Evolutionary conservation across 2,888 invertebrate genomes (phyloP).

Genomic region (Incurvaria masculella): DNA sequence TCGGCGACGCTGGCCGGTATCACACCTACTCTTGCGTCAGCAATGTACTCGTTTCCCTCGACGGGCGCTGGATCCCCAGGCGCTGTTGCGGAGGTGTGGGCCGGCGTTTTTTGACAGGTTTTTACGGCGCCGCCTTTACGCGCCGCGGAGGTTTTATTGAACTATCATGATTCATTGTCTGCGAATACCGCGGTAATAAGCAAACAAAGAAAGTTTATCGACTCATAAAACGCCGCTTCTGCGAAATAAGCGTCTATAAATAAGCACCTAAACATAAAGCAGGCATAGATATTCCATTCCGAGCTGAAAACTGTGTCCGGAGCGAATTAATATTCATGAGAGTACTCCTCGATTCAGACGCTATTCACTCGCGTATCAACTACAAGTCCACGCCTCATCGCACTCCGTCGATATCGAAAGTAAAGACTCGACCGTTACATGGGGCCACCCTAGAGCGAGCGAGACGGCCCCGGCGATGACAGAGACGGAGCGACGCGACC

Average conservation of each 20-base stretch:
- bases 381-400: neutral
- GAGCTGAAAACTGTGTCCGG: neutral
- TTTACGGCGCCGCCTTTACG: neutral
- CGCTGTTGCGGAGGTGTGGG: neutral
- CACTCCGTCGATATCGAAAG: neutral
- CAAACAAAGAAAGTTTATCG: neutral
- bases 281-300: too few relatives aligned
- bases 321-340: neutral
- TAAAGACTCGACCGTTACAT: neutral
- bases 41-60: neutral
- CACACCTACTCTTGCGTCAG: neutral
- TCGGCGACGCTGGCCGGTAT: neutral
- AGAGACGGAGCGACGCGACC: constrained; percentile 2
- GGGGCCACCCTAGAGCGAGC: neutral
- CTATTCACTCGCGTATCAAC: neutral
- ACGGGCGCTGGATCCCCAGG: neutral
- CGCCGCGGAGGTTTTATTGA: neutral
- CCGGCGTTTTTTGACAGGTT: neutral
- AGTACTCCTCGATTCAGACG: neutral
- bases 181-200: neutral
- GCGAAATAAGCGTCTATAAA: neutral
- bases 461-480: neutral
- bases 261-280: too few relatives aligned
- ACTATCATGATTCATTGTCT: neutral
- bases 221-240: neutral